Percentiles rank a stretch among this genome's conserved stretches.
Evolutionary conservation across 1,140 invertebrate species (phyloP).

Genomic region (Lepidurus packardi): DNA sequence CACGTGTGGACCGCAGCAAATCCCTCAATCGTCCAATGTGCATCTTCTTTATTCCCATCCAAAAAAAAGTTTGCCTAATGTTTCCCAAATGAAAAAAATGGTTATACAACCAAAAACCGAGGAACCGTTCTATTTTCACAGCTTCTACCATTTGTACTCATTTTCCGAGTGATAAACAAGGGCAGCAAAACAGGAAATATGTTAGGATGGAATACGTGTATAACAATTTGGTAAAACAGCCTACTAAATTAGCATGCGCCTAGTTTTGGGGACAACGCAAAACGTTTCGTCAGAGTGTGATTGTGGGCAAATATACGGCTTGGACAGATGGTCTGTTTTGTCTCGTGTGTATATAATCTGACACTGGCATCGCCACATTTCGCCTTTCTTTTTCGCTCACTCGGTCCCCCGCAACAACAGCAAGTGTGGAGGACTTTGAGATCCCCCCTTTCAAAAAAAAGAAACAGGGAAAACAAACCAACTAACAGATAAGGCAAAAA

Average conservation of each 20-base stretch:
- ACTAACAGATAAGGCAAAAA: neutral
- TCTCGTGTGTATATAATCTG: neutral
- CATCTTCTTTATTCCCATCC: neutral
- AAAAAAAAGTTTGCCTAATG: neutral
- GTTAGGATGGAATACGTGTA: too few species aligned
- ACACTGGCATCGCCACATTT: constrained; percentile 15
- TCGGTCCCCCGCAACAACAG: neutral
- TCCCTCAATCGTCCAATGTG: neutral
- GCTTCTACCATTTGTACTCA: too few species aligned
- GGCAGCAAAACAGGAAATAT: too few species aligned
- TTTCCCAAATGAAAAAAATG: too few species aligned
- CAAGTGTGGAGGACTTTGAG: too few species aligned
- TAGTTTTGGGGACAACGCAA: neutral
- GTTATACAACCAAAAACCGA: too few species aligned
- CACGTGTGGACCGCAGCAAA: constrained; percentile 8
- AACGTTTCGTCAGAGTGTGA: neutral
- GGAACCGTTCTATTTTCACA: too few species aligned
- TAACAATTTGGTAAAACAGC: too few species aligned
- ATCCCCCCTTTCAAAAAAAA: neutral
- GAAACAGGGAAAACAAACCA: neutral
- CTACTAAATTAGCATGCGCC: too few species aligned
- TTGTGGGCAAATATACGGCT: neutral
- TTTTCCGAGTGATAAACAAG: too few species aligned
- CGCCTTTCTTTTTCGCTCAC: neutral
- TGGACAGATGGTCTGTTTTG: constrained; percentile 14